Percentiles rank a stretch among this genome's conserved stretches.
These are phyloP conservation scores for Harpegnathos saltator DNA, from an alignment of 1,140 invertebrate species.

Conservation along the genomic window DNA sequence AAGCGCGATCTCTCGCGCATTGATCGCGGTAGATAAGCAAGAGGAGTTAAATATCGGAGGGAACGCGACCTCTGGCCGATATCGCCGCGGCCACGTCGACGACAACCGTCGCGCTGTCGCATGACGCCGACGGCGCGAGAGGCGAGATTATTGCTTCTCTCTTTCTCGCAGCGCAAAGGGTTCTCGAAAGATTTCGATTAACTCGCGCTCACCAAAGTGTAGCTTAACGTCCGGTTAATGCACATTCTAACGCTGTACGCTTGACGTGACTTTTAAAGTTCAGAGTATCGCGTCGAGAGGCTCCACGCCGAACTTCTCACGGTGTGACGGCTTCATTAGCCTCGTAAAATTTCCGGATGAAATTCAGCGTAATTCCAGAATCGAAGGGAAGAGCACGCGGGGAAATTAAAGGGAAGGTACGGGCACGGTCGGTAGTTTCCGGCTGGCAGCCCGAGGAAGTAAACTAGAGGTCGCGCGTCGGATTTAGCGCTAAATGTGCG, in stretches of 20 bases:
- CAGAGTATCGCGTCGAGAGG: conserved; percentile 15
- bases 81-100: no score
- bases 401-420: not conserved
- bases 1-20: not conserved
- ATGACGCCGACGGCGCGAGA: not conserved
- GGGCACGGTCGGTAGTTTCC: conserved; percentile 6
- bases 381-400: not conserved
- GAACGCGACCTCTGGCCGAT: not conserved
- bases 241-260: not conserved
- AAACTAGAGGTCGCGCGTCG: not conserved
- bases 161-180: not conserved
- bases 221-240: not conserved
- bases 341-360: not conserved
- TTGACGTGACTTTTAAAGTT: conserved; percentile 40
- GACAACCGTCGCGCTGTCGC: not conserved
- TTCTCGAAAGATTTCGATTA: not conserved
- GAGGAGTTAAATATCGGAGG: not conserved
- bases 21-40: not conserved
- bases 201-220: not conserved
- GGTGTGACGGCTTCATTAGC: not conserved
- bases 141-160: not conserved
- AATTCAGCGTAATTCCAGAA: not conserved
- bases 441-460: conserved; percentile 5
- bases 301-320: not conserved
- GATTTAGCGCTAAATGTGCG: no score